A percentile compares a stretch with the other conserved stretches of the same genome.
Evolutionary conservation across 2,797 vertebrate species (phyloP).

Genomic region (Cetoscarus ocellatus): DNA sequence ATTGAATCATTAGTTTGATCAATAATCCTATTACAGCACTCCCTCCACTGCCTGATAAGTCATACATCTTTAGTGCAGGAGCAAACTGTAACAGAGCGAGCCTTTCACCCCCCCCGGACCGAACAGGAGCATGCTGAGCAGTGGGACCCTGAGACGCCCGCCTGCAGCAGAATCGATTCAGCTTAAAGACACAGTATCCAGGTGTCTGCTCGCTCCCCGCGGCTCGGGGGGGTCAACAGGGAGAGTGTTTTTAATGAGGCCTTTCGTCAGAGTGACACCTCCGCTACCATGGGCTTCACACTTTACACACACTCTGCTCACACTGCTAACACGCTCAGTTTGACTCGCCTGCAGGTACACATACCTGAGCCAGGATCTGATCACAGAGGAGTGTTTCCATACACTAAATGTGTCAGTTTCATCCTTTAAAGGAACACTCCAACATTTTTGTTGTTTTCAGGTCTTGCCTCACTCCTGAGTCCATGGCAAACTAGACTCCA

Average conservation of each 20-base stretch:
- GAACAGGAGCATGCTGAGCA: neutral
- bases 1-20: slow-evolving; percentile 36
- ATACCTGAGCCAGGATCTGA: neutral
- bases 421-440: too few relatives aligned
- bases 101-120: neutral
- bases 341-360: neutral
- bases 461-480: too few relatives aligned
- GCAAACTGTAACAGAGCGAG: neutral
- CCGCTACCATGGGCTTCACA: neutral
- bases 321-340: neutral
- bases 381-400: too few relatives aligned
- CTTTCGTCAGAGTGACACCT: slow-evolving; percentile 15
- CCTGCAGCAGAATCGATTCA: slow-evolving; percentile 12
- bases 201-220: slow-evolving; percentile 16
- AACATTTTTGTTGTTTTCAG: too few relatives aligned
- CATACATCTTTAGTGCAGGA: neutral
- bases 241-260: slow-evolving; percentile 36
- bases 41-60: neutral
- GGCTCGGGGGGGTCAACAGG: neutral
- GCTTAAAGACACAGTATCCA: slow-evolving; percentile 31
- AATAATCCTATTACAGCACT: slow-evolving; percentile 30
- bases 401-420: too few relatives aligned
- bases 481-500: too few relatives aligned
- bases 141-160: neutral
- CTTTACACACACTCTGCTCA: neutral